These are phyloP conservation scores for Drosophila parabipectinata DNA, from an alignment of 1,140 invertebrate species.

Conservation along the genomic window DNA sequence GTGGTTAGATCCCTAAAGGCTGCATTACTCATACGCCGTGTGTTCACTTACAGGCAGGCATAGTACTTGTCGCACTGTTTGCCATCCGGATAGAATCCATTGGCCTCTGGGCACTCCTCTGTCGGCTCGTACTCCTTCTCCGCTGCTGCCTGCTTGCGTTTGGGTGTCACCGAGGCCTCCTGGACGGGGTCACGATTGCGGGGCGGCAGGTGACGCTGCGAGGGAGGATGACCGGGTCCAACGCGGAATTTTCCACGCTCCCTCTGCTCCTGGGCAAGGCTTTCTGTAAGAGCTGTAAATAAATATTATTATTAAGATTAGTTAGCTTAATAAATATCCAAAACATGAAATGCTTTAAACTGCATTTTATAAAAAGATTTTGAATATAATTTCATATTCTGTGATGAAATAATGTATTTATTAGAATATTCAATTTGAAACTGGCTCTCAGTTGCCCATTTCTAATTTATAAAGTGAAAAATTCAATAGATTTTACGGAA, in stretches of 20 bases:
- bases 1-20: background rate
- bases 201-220: slow-evolving; percentile 69
- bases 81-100: slow-evolving; percentile 93
- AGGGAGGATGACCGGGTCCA: slow-evolving; percentile 73
- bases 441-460: too few relatives aligned
- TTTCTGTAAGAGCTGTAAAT: slow-evolving; percentile 38
- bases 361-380: too few relatives aligned
- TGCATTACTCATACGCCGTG: slow-evolving; percentile 36
- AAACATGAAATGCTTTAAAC: too few relatives aligned
- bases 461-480: too few relatives aligned
- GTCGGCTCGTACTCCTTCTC: slow-evolving; percentile 72
- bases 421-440: too few relatives aligned
- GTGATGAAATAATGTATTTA: too few relatives aligned
- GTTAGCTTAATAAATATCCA: background rate
- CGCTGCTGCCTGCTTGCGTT: slow-evolving; percentile 43
- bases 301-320: slow-evolving; percentile 2
- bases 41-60: slow-evolving; percentile 87
- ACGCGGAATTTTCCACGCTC: slow-evolving; percentile 46
- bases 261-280: slow-evolving; percentile 54
- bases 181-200: slow-evolving; percentile 62
- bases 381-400: too few relatives aligned
- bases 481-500: background rate
- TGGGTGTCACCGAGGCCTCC: slow-evolving; percentile 53
- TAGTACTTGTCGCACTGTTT: slow-evolving; percentile 97
- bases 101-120: slow-evolving; percentile 91